Evolutionary conservation across 2,113 vertebrate species (phyloP), one percentile per base, ranked within the genome.

Genomic region (Ranitomeya variabilis): DNA sequence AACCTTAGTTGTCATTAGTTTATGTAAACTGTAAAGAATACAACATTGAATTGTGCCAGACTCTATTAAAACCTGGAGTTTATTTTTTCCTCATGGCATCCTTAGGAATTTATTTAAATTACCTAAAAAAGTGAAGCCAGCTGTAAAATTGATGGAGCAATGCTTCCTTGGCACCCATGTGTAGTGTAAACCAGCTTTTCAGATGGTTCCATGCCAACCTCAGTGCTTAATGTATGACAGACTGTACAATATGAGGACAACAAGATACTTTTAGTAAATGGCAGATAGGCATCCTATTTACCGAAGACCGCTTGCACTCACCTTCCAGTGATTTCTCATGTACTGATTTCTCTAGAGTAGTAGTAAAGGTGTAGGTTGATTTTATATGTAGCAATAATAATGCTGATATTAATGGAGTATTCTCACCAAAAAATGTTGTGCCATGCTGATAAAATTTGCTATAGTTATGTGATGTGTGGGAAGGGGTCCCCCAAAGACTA

Each of bases 71-170:
- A 52, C 5, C 37, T 23, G 19, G 31, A 83, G 23, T 84, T 69
- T 37, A 81, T 81, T 84, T 55, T 71, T 71, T 55, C 51, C 66
- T 54, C 64, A 18, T 23, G 18, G 51, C 21, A 23, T 84, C 82
- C 82, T 71, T 84, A 55, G 82, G 82, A 64, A 71, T 71, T n/a
- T 55, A 31, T 84, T 71, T 69, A 84, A 84, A 84, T 71, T 84
- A 84, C 51, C 64, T 51, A 26, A 26, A 84, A 84, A 84, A 69
- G 51, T 84, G 26, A 84, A 26, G 82, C 82, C 64, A 84, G 82
- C 82, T 84, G 82, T 84, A 84, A 69, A 69, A 69, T 84, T 84
- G 52, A 84, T 84, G 51, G 82, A 18, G 66, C 64, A 84, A 13
- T 71, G 82, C n/a, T 84, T 84, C 66, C 45, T 23, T 84, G 64